Evolutionary conservation across 2,113 vertebrate genomes (phyloP).

Genomic region (Ibidorhyncha struthersii): DNA sequence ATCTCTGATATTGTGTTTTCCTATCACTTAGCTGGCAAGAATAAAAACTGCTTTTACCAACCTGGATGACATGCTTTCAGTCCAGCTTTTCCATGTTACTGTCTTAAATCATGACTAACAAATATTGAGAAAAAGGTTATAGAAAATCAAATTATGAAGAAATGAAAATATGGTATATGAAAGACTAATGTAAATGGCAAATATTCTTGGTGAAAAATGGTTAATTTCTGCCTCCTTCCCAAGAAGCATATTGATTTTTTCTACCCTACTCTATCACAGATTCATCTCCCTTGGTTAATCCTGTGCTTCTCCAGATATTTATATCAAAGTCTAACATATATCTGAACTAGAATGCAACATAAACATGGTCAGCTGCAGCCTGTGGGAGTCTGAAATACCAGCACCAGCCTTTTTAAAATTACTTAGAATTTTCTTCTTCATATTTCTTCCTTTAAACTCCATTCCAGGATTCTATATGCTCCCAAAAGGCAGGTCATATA

Average conservation of each 20-base stretch:
- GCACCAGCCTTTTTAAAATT: neutral
- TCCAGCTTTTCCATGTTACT: neutral
- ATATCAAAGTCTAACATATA: neutral
- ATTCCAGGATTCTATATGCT: neutral
- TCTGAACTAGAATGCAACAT: neutral
- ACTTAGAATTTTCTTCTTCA: neutral
- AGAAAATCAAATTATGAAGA: neutral
- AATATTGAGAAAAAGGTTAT: neutral
- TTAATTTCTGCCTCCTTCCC: neutral
- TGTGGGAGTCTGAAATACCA: neutral
- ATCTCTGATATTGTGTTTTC: neutral
- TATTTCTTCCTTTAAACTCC: neutral
- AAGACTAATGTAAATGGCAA: neutral
- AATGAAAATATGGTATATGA: neutral
- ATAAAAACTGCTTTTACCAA: neutral
- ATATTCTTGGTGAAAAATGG: neutral
- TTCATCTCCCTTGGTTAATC: neutral
- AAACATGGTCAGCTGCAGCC: neutral
- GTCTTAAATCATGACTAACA: neutral
- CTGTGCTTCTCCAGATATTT: neutral
- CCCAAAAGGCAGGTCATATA: neutral
- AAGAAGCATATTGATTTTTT: neutral
- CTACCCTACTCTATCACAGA: neutral
- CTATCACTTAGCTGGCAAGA: neutral
- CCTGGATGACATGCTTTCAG: neutral